Percentiles rank a stretch among this genome's conserved stretches.
Conservation (phyloP, 2,797 vertebrate species). For the Pristis pectinata region DNA sequence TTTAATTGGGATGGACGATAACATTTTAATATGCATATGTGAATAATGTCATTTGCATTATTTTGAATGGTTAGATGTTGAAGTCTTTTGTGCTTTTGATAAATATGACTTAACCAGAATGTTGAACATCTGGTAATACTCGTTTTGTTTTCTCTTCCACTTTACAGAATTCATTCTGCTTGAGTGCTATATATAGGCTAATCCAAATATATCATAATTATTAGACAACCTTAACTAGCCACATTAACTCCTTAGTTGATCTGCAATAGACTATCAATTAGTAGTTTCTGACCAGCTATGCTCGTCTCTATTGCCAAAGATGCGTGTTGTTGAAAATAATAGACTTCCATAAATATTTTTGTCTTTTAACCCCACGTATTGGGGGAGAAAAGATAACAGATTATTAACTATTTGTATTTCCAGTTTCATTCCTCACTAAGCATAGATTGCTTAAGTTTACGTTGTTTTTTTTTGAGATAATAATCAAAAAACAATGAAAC, state of each 20-base stretch:
- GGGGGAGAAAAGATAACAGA: not conserved
- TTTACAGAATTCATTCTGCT: slow-evolving; percentile 80
- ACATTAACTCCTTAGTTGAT: not conserved
- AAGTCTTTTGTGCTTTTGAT: slow-evolving; percentile 42
- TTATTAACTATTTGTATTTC: not conserved
- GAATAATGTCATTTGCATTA: slow-evolving; percentile 42
- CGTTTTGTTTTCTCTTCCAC: slow-evolving; percentile 81
- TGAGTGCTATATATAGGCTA: slow-evolving; percentile 92
- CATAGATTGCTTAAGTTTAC: not conserved
- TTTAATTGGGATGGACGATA: slow-evolving; percentile 40
- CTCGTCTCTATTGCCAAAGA: not conserved
- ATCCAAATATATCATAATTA: slow-evolving; percentile 88
- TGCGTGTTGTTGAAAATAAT: slow-evolving; percentile 15
- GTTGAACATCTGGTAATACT: slow-evolving; percentile 76
- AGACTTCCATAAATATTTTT: not conserved
- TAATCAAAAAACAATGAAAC: not conserved
- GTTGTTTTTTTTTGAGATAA: not conserved
- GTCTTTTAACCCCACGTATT: not conserved
- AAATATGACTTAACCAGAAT: slow-evolving; percentile 50
- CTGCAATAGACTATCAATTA: slow-evolving; percentile 46
- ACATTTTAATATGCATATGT: slow-evolving; percentile 39
- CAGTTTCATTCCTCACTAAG: not conserved
- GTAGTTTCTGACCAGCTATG: slow-evolving; percentile 31
- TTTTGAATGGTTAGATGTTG: not conserved
- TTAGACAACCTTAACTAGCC: slow-evolving; percentile 49